These are phyloP conservation scores for Dendrolimus houi DNA, from an alignment of 2,888 invertebrate genomes.

Conservation along the genomic window DNA sequence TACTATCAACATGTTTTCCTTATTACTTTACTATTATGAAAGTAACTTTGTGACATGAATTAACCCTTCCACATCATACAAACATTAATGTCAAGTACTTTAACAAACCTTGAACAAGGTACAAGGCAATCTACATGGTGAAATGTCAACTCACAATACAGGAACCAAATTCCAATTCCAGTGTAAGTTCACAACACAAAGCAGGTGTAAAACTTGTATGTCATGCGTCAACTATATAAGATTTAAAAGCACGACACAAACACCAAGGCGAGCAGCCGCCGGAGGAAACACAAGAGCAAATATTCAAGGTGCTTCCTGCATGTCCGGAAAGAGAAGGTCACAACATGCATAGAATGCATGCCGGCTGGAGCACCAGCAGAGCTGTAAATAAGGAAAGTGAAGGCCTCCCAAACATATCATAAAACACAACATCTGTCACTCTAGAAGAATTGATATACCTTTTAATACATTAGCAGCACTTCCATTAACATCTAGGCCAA, in stretches of 20 bases:
- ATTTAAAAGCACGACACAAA: conserved; percentile 55
- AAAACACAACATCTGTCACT: conserved; percentile 54
- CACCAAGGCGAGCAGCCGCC: conserved; percentile 61
- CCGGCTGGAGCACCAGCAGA: conserved; percentile 37
- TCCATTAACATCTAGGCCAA: conserved; percentile 57
- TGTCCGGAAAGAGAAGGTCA: conserved; percentile 75
- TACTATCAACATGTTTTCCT: conserved; percentile 34
- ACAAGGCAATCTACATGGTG: conserved; percentile 67
- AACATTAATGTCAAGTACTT: conserved; percentile 65
- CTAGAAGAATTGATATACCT: conserved; percentile 31
- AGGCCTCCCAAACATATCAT: conserved; percentile 46
- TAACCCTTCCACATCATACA: conserved; percentile 28
- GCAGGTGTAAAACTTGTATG: conserved; percentile 37
- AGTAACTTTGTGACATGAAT: conserved; percentile 35
- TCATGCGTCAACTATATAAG: conserved; percentile 43
- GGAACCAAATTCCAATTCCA: conserved; percentile 38
- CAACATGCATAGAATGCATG: conserved; percentile 59
- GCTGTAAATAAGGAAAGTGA: conserved; percentile 55
- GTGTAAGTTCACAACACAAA: conserved; percentile 43
- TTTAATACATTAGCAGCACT: conserved; percentile 48
- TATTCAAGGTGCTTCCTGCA: conserved; percentile 74
- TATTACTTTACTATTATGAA: conserved; percentile 36
- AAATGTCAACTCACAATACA: conserved; percentile 67
- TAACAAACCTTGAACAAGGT: conserved; percentile 49
- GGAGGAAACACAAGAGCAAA: conserved; percentile 64